Evolutionary conservation across 35 echinoderm and acorn worm species (phyloP).

Genomic region (Anneissia japonica): DNA sequence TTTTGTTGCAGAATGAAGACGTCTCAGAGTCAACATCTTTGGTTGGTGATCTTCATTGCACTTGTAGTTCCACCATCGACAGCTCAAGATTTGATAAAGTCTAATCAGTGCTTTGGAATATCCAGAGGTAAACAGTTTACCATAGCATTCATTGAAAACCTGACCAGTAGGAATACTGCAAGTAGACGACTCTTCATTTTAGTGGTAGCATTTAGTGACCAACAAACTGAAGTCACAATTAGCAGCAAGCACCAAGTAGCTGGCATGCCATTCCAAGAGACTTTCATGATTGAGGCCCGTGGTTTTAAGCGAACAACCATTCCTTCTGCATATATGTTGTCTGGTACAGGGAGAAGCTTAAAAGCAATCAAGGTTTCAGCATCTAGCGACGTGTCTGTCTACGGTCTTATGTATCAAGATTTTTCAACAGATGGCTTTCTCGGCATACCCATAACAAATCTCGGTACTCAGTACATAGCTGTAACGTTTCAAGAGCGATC

Average conservation of each 20-base stretch:
- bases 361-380: slow-evolving; percentile 45
- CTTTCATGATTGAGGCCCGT: slow-evolving; percentile 22
- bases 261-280: slow-evolving; percentile 15
- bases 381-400: slow-evolving; percentile 47
- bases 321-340: slow-evolving; percentile 23
- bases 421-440: slow-evolving; percentile 61
- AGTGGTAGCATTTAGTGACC: slow-evolving; percentile 59
- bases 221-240: slow-evolving; percentile 42
- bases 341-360: slow-evolving; percentile 8
- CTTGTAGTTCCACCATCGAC: too few relatives aligned
- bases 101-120: slow-evolving; percentile 30
- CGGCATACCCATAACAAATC: slow-evolving; percentile 38
- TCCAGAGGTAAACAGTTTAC: slow-evolving; percentile 41
- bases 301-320: slow-evolving; percentile 5
- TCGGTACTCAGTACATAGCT: slow-evolving; percentile 33
- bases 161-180: background rate
- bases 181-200: background rate
- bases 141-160: slow-evolving; percentile 29
- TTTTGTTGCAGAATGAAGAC: too few relatives aligned
- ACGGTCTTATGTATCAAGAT: slow-evolving; percentile 17
- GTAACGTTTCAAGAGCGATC: background rate
- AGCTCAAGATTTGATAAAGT: too few relatives aligned
- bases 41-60: too few relatives aligned
- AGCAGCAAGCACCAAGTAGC: slow-evolving; percentile 37
- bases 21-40: too few relatives aligned